phyloP scores from a whole-genome alignment of 2,888 invertebrate genomes.

The Netelia inedita region DNA sequence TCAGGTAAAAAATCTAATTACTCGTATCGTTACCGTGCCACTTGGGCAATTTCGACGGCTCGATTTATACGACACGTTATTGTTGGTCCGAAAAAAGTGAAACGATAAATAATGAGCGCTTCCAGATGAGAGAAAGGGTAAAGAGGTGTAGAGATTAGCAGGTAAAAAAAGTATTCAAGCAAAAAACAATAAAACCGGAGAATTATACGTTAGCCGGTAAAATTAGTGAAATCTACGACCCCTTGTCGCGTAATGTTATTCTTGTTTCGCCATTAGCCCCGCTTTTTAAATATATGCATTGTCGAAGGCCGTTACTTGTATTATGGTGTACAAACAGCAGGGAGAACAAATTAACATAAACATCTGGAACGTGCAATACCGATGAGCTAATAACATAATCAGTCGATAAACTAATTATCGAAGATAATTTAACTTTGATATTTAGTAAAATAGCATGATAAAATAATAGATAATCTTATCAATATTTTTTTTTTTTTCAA shows the following conservation, averaged over 20 bases:
- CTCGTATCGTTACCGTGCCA: not conserved
- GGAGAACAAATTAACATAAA: not conserved
- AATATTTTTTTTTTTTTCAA: no score
- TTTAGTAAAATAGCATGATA: no score
- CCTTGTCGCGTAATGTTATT: not conserved
- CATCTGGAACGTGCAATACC: not conserved
- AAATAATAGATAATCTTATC: no score
- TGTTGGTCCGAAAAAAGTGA: not conserved
- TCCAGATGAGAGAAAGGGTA: not conserved
- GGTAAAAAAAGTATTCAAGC: not conserved
- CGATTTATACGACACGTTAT: not conserved
- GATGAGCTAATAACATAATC: not conserved
- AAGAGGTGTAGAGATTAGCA: not conserved
- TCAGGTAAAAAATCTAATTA: slow-evolving; percentile 14
- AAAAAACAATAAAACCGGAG: slow-evolving; percentile 1
- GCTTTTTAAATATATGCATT: not conserved
- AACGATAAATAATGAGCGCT: not conserved
- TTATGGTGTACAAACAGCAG: not conserved
- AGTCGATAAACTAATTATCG: not conserved
- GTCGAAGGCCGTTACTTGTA: not conserved
- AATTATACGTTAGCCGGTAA: not conserved
- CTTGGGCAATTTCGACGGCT: not conserved
- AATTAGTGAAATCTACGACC: not conserved
- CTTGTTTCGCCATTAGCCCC: not conserved
- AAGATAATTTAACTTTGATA: no score